Evolutionary conservation across 2,888 invertebrate species (phyloP), one percentile per base, ranked within the genome.

Genomic region (Eristalinus aeneus): DNA sequence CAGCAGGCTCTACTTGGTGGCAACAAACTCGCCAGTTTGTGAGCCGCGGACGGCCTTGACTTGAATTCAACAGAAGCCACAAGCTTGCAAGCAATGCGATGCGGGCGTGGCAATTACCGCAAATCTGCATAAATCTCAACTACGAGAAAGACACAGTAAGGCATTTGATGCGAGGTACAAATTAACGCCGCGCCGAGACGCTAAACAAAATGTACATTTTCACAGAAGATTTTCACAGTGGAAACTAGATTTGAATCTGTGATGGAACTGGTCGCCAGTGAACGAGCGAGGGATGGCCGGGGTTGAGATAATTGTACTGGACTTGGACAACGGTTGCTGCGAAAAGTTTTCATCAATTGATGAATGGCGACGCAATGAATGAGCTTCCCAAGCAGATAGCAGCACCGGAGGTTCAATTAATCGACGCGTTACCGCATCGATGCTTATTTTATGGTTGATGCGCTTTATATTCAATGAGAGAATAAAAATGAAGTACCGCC

Each of bases 371-470:
- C 63, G 54, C 60, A 63, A 81, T 81, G 76, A 81, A 85, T 85
- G 81, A 85, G 76, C 76, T 81, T 85, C 85, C 81, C 85, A 81
- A 46, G 63, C 72, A 39, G 72, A 85, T 68, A 78, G 46, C 32
- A 63, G 46, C 32, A 63, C 23, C 67, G 54, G 67, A 72, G 68
- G 68, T 76, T 72, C 82, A 82, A 86, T 86, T 86, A 86, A 86
- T 69, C 73, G 58, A 67, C 71, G 67, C 65, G 77, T 78, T 71
- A 86, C 86, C 86, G 81, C 86, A 81, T 86, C 86, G 77, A 86
- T 81, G 73, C 73, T 81, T 71, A 77, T 86, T 86, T 71, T 74
- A 76, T 76, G 72, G 67, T 80, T 80, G 85, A 72, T 79, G 67
- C 71, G 71, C 79, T 79, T 75, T 75, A 32, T 46, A 79, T 84